A percentile compares a stretch with the other conserved stretches of the same genome.
Conservation (phyloP, 2,888 invertebrate genomes). For the Pristionchus exspectatus region DNA sequence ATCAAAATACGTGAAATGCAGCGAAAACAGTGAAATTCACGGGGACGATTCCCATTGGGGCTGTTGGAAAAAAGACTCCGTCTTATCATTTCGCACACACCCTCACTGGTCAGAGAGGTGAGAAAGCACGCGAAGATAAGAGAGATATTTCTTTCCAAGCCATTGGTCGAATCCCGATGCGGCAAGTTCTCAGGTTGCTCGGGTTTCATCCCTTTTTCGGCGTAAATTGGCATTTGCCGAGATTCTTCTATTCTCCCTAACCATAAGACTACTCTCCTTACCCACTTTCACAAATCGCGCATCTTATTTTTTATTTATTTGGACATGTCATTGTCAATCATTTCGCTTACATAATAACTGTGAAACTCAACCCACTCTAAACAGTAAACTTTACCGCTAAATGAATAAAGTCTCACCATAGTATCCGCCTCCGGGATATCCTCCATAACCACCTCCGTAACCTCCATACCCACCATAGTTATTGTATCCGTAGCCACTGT, state of each 20-base stretch:
- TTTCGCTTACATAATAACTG: too few species aligned
- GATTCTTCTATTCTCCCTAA: background rate
- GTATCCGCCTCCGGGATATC: background rate
- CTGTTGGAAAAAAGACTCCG: too few species aligned
- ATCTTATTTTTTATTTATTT: background rate
- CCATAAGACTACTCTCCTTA: too few species aligned
- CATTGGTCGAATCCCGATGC: background rate
- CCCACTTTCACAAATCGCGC: too few species aligned
- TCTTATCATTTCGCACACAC: too few species aligned
- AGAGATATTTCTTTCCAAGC: too few species aligned
- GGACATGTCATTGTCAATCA: background rate
- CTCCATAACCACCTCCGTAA: background rate
- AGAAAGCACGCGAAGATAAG: too few species aligned
- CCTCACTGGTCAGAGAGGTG: too few species aligned
- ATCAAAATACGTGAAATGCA: background rate
- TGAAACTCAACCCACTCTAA: background rate
- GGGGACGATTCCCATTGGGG: background rate
- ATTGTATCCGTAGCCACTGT: conserved; percentile 9
- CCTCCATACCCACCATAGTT: conserved; percentile 43
- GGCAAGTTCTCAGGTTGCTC: background rate
- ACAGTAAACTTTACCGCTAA: background rate
- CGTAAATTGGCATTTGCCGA: background rate
- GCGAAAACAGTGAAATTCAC: background rate
- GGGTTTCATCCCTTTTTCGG: background rate
- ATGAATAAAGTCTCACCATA: background rate